phyloP scores from a whole-genome alignment of 2,888 invertebrate genomes.

The Idaea aversata region DNA sequence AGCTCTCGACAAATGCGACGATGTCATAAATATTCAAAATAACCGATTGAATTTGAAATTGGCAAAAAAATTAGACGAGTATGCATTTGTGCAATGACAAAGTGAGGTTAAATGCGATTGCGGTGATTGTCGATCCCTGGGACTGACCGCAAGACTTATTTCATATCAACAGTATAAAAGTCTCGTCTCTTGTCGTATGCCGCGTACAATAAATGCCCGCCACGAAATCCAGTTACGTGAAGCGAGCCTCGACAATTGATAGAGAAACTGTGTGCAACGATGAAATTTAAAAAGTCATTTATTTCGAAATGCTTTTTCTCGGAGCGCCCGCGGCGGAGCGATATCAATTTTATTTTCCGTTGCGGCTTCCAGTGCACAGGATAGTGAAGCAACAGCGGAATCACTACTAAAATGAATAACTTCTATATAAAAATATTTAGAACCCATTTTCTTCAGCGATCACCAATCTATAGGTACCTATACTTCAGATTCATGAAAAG shows the following conservation, averaged over 20 bases:
- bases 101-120: conserved; percentile 28
- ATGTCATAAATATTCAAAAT: neutral
- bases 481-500: neutral
- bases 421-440: conserved; percentile 8
- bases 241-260: conserved; percentile 78
- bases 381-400: conserved; percentile 41
- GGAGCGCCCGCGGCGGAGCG: conserved; percentile 71
- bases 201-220: conserved; percentile 76
- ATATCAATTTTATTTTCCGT: conserved; percentile 79
- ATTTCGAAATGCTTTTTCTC: conserved; percentile 80
- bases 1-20: neutral
- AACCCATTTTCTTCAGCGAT: neutral
- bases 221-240: conserved; percentile 73
- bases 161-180: conserved; percentile 63
- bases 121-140: conserved; percentile 48
- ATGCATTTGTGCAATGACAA: neutral
- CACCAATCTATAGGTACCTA: neutral
- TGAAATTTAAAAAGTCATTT: conserved; percentile 81
- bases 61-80: neutral
- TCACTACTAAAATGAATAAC: conserved; percentile 31
- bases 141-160: conserved; percentile 46
- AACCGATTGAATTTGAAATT: neutral
- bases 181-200: conserved; percentile 63
- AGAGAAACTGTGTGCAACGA: conserved; percentile 80
- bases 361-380: conserved; percentile 58